phyloP scores from a whole-genome alignment of 1,140 invertebrate genomes.

The Brachionus asplanchnoidis region DNA sequence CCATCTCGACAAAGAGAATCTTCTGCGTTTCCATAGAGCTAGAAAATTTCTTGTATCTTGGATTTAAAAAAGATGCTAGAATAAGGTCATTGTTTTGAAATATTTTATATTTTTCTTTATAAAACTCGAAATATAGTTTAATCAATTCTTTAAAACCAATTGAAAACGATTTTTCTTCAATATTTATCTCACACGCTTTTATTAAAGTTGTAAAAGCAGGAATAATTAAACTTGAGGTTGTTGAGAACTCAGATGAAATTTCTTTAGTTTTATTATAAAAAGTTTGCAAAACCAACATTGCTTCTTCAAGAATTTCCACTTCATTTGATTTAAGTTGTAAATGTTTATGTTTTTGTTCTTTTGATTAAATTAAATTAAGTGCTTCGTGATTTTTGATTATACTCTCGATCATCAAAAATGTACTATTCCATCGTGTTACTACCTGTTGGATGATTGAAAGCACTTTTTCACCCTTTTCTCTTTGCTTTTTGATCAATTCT shows the following conservation, averaged over 20 bases:
- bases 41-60: conserved; percentile 6
- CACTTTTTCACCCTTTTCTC: neutral
- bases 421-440: neutral
- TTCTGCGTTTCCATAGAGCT: neutral
- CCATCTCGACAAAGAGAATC: neutral
- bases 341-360: neutral
- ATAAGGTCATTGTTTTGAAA: neutral
- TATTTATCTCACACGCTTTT: neutral
- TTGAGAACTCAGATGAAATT: no score
- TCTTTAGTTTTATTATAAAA: no score
- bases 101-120: neutral
- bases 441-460: neutral
- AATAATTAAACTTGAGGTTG: neutral
- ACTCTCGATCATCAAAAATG: neutral
- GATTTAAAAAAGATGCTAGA: neutral
- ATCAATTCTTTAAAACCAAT: neutral
- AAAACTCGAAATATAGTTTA: neutral
- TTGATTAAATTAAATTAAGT: neutral
- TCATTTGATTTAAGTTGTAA: no score
- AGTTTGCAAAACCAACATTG: no score
- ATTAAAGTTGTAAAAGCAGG: neutral
- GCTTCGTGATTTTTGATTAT: neutral
- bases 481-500: neutral
- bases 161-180: neutral
- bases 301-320: no score